A percentile compares a stretch with the other conserved stretches of the same genome.
Evolutionary conservation across 2,113 vertebrate genomes (phyloP).

Genomic region (Ceuthmochares aereus): DNA sequence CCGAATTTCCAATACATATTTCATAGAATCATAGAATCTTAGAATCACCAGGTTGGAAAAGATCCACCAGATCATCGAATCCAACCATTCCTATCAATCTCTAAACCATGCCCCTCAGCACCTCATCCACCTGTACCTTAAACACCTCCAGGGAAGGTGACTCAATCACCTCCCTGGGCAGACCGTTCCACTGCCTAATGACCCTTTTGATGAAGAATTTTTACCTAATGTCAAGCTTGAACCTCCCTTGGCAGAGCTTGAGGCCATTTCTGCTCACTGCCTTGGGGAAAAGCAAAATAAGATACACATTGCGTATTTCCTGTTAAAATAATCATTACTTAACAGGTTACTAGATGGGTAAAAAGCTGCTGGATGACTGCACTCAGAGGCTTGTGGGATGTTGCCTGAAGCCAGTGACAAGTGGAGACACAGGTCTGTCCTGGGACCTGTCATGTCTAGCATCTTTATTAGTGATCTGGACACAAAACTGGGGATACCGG

Average conservation of each 20-base stretch:
- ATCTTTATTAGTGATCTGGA: not conserved
- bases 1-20: not conserved
- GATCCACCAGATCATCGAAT: too few relatives aligned
- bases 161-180: too few relatives aligned
- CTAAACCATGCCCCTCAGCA: too few relatives aligned
- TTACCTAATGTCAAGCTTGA: too few relatives aligned
- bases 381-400: not conserved
- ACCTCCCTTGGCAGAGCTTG: too few relatives aligned
- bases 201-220: too few relatives aligned
- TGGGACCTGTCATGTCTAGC: not conserved
- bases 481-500: not conserved
- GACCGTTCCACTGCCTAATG: too few relatives aligned
- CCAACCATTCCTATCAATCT: too few relatives aligned
- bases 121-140: too few relatives aligned
- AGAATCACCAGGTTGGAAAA: too few relatives aligned
- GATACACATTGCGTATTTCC: rapidly evolving
- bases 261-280: not conserved
- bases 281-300: not conserved
- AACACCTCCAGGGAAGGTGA: too few relatives aligned
- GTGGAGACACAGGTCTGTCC: not conserved
- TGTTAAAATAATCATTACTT: not conserved
- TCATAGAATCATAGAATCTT: too few relatives aligned
- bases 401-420: not conserved
- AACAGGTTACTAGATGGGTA: not conserved
- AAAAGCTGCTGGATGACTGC: not conserved